Conservation (phyloP, 2,888 invertebrate genomes). For the Sphaerophoria taeniata region DNA sequence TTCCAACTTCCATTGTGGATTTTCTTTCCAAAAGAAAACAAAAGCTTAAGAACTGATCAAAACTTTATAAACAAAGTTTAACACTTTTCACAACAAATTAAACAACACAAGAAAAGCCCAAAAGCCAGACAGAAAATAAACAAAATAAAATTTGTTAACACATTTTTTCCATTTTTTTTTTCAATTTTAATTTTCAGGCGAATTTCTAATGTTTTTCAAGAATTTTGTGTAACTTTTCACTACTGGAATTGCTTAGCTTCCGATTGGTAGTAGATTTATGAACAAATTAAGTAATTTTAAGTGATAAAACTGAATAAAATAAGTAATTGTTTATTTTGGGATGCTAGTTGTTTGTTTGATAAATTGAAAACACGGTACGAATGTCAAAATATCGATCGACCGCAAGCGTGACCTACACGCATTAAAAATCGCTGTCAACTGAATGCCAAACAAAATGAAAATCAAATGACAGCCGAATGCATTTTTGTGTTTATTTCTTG, state of each 20-base stretch:
- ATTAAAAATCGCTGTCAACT: slow-evolving; percentile 77
- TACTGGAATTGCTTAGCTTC: slow-evolving; percentile 24
- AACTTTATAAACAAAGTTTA: slow-evolving; percentile 18
- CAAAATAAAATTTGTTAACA: slow-evolving; percentile 31
- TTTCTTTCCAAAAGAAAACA: not conserved
- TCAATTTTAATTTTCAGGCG: slow-evolving; percentile 47
- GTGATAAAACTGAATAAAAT: slow-evolving; percentile 48
- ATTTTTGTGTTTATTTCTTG: slow-evolving; percentile 22
- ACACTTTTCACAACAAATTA: slow-evolving; percentile 6
- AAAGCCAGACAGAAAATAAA: slow-evolving; percentile 28
- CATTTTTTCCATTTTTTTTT: slow-evolving; percentile 38
- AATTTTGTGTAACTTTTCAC: slow-evolving; percentile 50
- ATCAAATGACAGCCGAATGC: slow-evolving; percentile 71
- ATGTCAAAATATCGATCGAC: slow-evolving; percentile 73
- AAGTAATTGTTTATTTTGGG: slow-evolving; percentile 50
- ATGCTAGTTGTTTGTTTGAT: slow-evolving; percentile 23
- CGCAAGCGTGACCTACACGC: slow-evolving; percentile 75
- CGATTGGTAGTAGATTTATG: slow-evolving; percentile 17
- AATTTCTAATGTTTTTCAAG: slow-evolving; percentile 13
- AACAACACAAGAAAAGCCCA: not conserved
- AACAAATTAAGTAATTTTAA: slow-evolving; percentile 50
- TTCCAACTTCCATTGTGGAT: slow-evolving; percentile 49
- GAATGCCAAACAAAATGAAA: slow-evolving; percentile 76
- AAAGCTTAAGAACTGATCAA: not conserved
- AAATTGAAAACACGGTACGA: slow-evolving; percentile 51